These are phyloP conservation scores for Pholis gunnellus DNA, from an alignment of 2,113 vertebrate species.

Conservation along the genomic window DNA sequence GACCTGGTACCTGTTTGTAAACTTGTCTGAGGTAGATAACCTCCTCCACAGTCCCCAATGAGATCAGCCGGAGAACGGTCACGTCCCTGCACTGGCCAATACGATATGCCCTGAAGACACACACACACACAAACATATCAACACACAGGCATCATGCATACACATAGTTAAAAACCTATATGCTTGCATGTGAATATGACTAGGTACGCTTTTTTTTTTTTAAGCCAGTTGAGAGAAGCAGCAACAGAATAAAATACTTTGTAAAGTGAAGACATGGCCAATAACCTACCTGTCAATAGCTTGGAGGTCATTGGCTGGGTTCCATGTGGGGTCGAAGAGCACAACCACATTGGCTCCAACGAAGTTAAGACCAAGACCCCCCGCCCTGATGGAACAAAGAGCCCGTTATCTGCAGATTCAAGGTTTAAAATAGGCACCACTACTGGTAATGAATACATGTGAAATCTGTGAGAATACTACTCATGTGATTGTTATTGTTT, in stretches of 20 bases:
- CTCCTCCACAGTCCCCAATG: slow-evolving; percentile 96
- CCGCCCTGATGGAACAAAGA: slow-evolving; percentile 86
- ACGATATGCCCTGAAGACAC: slow-evolving; percentile 89
- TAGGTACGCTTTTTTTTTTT: neutral
- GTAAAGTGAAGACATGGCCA: neutral
- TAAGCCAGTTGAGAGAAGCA: neutral
- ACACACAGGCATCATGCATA: neutral
- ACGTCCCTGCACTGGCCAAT: slow-evolving; percentile 96
- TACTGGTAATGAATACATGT: neutral
- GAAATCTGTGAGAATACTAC: neutral
- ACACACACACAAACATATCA: slow-evolving; percentile 20
- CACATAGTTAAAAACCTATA: neutral
- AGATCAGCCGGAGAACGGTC: slow-evolving; percentile 94
- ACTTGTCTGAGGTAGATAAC: slow-evolving; percentile 95
- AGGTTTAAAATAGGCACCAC: neutral
- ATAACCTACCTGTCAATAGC: slow-evolving; percentile 91
- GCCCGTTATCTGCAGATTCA: neutral
- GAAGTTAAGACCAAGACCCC: slow-evolving; percentile 97
- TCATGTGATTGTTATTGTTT: neutral
- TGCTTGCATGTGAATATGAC: neutral
- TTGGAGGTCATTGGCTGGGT: slow-evolving; percentile 98
- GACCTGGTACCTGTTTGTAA: slow-evolving; percentile 93
- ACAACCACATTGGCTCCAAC: slow-evolving; percentile 96
- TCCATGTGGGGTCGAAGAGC: slow-evolving; percentile 98
- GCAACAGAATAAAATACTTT: neutral